Evolutionary conservation across 2,113 vertebrate species (phyloP).

Genomic region (Bubalus kerabau): DNA sequence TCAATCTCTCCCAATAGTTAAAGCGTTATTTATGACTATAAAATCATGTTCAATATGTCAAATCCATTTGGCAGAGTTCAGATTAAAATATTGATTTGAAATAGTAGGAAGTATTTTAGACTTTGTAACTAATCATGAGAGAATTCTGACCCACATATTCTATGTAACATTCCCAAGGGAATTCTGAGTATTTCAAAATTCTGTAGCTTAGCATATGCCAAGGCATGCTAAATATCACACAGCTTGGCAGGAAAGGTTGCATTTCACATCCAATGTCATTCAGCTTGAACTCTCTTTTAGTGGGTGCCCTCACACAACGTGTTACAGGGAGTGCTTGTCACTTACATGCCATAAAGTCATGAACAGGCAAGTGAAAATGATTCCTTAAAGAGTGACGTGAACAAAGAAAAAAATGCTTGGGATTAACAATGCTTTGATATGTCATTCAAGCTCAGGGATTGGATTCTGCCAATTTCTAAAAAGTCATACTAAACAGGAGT

Average conservation of each 20-base stretch:
- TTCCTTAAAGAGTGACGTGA: neutral
- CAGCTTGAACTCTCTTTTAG: conserved; percentile 42
- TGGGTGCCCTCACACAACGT: neutral
- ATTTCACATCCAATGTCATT: conserved; percentile 45
- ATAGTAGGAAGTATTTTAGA: neutral
- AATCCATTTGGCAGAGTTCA: neutral
- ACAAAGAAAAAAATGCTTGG: neutral
- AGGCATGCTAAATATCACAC: neutral
- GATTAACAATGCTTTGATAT: conserved; percentile 15
- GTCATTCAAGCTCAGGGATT: neutral
- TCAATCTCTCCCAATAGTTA: neutral
- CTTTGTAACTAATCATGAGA: neutral
- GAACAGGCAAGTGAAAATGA: conserved; percentile 29
- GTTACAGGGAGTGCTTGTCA: conserved; percentile 12
- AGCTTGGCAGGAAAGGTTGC: conserved; percentile 34
- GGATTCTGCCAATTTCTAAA: conserved; percentile 10
- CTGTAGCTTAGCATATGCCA: conserved; percentile 38
- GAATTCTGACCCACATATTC: conserved; percentile 32
- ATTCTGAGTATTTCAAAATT: conserved; percentile 5
- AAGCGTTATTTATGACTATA: conserved; percentile 1
- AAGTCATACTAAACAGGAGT: neutral
- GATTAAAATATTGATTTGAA: conserved; percentile 11
- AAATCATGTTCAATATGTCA: neutral
- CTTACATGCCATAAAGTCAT: conserved; percentile 19
- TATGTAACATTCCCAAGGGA: neutral